Evolutionary conservation across 2,797 vertebrate species (phyloP).

Genomic region (Spinibarbus caldwelli): DNA sequence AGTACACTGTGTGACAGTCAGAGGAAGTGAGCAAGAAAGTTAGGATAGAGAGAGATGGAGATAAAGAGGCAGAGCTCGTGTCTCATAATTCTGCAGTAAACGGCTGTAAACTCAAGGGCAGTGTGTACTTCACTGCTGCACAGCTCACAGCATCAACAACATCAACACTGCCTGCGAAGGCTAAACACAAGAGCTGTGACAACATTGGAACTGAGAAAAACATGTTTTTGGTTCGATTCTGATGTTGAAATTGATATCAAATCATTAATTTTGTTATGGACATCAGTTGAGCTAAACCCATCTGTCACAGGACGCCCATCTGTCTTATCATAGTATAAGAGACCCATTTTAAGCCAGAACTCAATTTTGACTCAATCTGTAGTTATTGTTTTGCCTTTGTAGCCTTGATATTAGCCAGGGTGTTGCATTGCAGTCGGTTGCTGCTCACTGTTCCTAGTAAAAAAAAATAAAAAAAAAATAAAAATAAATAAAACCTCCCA

Average conservation of each 20-base stretch:
- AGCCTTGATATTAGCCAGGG: background rate
- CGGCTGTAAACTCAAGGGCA: background rate
- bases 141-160: background rate
- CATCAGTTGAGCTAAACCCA: background rate
- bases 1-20: conserved; percentile 7
- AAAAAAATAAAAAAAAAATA: background rate
- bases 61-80: background rate
- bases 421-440: background rate
- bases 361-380: background rate
- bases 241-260: background rate
- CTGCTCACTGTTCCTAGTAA: background rate
- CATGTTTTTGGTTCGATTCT: background rate
- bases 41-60: background rate
- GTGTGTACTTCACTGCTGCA: background rate
- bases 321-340: background rate
- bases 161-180: background rate
- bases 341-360: background rate
- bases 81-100: background rate
- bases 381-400: background rate
- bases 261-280: background rate
- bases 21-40: conserved; percentile 3
- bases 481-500: too few relatives aligned
- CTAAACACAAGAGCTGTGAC: background rate
- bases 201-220: background rate
- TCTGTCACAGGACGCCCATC: background rate